Evolutionary conservation across 2,888 invertebrate species (phyloP).

Genomic region (Lithophane ornitopus): DNA sequence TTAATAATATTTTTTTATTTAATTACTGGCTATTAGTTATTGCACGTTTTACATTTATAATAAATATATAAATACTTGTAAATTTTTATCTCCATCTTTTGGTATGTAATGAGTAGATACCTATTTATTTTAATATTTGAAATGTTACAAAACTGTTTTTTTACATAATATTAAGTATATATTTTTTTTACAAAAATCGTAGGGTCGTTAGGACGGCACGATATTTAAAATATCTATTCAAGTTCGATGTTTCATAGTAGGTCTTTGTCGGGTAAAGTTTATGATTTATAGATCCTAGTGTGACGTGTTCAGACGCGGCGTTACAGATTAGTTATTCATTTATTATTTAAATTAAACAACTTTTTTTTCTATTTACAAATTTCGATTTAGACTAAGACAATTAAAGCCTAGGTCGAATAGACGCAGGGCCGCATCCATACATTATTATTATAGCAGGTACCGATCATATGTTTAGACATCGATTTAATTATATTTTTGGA

Average conservation of each 20-base stretch:
- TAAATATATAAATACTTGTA: conserved; percentile 91
- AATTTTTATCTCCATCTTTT: conserved; percentile 89
- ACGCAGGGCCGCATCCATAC: conserved; percentile 90
- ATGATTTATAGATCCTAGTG: conserved; percentile 65
- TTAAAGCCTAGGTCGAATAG: conserved; percentile 90
- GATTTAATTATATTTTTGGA: conserved; percentile 75
- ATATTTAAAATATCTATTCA: conserved; percentile 88
- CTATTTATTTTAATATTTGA: conserved; percentile 87
- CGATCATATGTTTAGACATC: conserved; percentile 86
- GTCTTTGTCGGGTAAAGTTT: conserved; percentile 82
- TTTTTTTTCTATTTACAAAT: conserved; percentile 89
- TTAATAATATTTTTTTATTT: conserved; percentile 87
- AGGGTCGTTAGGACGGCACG: conserved; percentile 91
- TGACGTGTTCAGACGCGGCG: conserved; percentile 79
- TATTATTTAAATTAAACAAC: conserved; percentile 79
- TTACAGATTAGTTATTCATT: conserved; percentile 69
- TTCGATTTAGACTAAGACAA: conserved; percentile 90
- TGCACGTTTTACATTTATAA: conserved; percentile 91
- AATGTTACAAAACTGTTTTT: conserved; percentile 90
- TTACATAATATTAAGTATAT: conserved; percentile 86
- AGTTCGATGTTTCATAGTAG: conserved; percentile 89
- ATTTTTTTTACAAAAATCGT: conserved; percentile 90
- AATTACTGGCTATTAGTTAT: conserved; percentile 90
- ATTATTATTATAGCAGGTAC: conserved; percentile 89
- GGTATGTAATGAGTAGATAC: conserved; percentile 88